These are phyloP conservation scores for Crotalus helleri DNA, from an alignment of 2,113 vertebrate species.

Conservation along the genomic window DNA sequence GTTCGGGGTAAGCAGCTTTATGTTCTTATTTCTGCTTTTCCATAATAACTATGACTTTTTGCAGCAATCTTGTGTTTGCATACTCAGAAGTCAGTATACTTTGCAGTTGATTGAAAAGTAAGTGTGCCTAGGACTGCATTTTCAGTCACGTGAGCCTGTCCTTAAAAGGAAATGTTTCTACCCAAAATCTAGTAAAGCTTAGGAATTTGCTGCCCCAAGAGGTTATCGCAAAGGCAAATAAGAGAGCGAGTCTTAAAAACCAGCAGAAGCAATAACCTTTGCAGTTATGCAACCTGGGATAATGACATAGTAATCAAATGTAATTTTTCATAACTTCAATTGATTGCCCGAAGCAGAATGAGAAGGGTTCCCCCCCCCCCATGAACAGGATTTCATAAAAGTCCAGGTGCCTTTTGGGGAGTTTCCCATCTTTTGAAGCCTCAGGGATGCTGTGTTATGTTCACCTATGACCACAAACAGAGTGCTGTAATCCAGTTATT, in stretches of 20 bases:
- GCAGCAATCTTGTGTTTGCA: background rate
- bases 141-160: background rate
- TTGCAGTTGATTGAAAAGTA: background rate
- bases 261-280: constrained; percentile 5
- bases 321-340: background rate
- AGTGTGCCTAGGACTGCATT: background rate
- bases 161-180: constrained; percentile 3
- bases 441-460: background rate
- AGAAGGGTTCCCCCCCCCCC: background rate
- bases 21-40: background rate
- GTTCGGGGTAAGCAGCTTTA: background rate
- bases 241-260: constrained; percentile 19
- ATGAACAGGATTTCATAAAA: constrained; percentile 12
- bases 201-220: constrained; percentile 3
- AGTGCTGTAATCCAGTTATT: background rate
- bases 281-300: constrained; percentile 9
- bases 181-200: background rate
- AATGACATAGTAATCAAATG: constrained; percentile 12
- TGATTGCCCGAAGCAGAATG: constrained; percentile 10
- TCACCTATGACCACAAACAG: background rate
- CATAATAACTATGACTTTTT: background rate
- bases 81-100: background rate
- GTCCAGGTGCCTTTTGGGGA: background rate
- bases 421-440: constrained; percentile 11
- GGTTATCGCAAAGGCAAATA: background rate